Conservation (phyloP, 2,797 vertebrate genomes). For the Uromys caudimaculatus region DNA sequence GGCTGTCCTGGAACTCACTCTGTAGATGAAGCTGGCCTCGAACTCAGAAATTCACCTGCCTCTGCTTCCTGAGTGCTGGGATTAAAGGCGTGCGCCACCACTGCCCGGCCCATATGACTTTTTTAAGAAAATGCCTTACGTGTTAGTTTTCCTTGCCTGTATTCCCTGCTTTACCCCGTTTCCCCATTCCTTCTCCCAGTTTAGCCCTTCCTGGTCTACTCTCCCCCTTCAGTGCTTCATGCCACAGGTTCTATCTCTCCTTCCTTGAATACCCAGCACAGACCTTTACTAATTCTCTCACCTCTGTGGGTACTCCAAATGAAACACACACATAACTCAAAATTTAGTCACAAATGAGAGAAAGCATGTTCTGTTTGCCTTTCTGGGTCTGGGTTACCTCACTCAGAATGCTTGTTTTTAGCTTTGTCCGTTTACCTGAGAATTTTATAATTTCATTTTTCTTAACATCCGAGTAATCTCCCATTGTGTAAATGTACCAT, state of each 20-base stretch:
- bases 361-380: too few species aligned
- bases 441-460: not conserved
- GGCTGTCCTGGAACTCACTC: too few species aligned
- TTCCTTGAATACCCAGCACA: not conserved
- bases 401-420: not conserved
- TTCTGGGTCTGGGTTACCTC: not conserved
- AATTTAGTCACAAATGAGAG: not conserved
- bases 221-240: not conserved
- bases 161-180: not conserved
- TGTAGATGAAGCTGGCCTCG: too few species aligned
- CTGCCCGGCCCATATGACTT: not conserved
- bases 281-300: too few species aligned
- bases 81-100: too few species aligned
- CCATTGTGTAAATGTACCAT: not conserved
- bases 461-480: not conserved
- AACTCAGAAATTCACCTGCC: too few species aligned
- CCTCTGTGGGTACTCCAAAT: not conserved
- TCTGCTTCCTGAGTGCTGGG: too few species aligned
- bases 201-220: not conserved
- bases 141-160: too few species aligned
- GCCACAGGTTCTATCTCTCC: not conserved
- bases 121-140: not conserved
- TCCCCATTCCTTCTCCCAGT: not conserved
- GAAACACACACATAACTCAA: not conserved
- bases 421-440: not conserved